Base-by-base conservation (phyloP, 2,888 invertebrate species). In the Pardosa pseudoannulata region DNA sequence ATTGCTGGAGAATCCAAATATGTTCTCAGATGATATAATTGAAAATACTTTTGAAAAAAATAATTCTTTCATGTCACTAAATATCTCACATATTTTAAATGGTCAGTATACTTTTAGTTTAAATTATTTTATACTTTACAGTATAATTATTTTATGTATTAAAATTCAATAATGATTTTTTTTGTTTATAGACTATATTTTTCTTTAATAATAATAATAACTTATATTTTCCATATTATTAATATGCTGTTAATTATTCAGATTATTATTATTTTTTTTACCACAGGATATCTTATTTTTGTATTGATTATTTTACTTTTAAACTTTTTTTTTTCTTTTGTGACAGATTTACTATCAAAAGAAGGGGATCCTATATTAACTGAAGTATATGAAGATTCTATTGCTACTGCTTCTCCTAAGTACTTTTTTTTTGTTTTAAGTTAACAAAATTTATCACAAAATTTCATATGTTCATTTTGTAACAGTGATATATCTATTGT, bases 1-100 rank as follows among this genome's bases (percentile, higher is more conserved):
- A 16, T 16, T 80, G 16, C 41, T 87, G 7, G 19, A 65, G 2
- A 62, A 76, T 27, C 46, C 75, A 31, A 80, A 80, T n/a, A 67
- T 56, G 6, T 76, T 78, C 23, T 1, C 27, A 1, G 75, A 75
- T 75, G 65, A 65, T 16, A 75, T 75, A 19, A 31, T 75, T 29
- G 65, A 65, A 28, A 70, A 29, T 13, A 41, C 41, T 41, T 70
- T 41, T 2, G 41, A 28, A 0, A 39, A 70, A 41, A 2, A 6
- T 13, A 23, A 39, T 27, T 70, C 41, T 13, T 6, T 1, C 1
- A n/a, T 46, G 16, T 9, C 23, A 23, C 11, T 56, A 16, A 23
- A 56, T 56, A 23, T 56, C 11, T 6, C 23, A 56, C 23, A 19
- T 23, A 56, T 23, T 2, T 56, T 56, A 11, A 56, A 56, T 16